Conservation (phyloP, 2,797 vertebrate species). For the Tympanoctomys barrerae region DNA sequence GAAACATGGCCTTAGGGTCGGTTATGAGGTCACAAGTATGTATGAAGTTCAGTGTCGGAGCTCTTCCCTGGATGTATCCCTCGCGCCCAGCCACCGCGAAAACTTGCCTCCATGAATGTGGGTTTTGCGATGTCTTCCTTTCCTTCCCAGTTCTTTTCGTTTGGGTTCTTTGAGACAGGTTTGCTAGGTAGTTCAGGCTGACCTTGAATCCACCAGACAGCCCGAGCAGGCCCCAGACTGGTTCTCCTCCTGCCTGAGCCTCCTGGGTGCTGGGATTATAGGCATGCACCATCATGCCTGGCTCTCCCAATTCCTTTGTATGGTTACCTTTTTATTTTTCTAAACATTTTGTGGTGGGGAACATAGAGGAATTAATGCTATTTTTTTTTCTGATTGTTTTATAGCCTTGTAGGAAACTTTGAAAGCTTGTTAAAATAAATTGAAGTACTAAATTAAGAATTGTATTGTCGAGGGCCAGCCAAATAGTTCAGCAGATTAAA, state of each 20-base stretch:
- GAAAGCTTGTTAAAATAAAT: constrained; percentile 17
- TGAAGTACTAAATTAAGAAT: constrained; percentile 1
- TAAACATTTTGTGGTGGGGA: background rate
- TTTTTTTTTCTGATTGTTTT: constrained; percentile 17
- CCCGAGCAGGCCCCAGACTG: background rate
- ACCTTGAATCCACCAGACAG: background rate
- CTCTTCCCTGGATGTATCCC: background rate
- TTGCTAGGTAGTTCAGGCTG: background rate
- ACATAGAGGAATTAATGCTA: background rate
- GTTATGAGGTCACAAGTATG: background rate
- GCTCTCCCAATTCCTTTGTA: constrained; percentile 9
- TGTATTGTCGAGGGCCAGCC: background rate
- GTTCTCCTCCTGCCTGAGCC: background rate
- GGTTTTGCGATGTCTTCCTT: background rate
- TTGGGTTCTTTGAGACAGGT: background rate
- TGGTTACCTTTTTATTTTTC: background rate
- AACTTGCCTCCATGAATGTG: background rate
- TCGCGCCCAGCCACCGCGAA: background rate
- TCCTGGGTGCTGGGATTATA: background rate
- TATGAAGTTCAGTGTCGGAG: background rate
- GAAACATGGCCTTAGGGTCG: background rate
- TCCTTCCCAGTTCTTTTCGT: background rate
- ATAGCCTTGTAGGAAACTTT: background rate
- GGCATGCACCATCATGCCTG: background rate
- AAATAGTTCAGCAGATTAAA: too few relatives aligned